A percentile compares a stretch with the other conserved stretches of the same genome.
phyloP scores from a whole-genome alignment of 2,888 invertebrate genomes.

The Meandrusa payeni region DNA sequence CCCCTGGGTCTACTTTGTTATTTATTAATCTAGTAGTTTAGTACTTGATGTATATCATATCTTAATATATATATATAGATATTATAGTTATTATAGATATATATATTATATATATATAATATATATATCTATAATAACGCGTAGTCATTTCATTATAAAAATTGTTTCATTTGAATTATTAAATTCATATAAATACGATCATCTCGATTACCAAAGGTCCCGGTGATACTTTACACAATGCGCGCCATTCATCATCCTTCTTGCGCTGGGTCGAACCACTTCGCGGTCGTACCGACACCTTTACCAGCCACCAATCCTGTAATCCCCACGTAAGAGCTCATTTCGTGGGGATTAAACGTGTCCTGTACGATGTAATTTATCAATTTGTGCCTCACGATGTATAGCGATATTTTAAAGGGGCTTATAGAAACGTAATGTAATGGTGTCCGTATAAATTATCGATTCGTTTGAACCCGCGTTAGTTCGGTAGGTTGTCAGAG shows the following conservation, averaged over 20 bases:
- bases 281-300: conserved; percentile 30
- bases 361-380: conserved; percentile 61
- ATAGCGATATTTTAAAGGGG: conserved; percentile 30
- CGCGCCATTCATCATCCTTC: conserved; percentile 10
- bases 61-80: too few relatives aligned
- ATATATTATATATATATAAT: too few relatives aligned
- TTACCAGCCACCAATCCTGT: conserved; percentile 33
- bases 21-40: too few relatives aligned
- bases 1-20: too few relatives aligned
- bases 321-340: conserved; percentile 61
- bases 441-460: conserved; percentile 21
- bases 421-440: conserved; percentile 28
- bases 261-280: conserved; percentile 7
- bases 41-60: too few relatives aligned
- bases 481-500: conserved; percentile 13
- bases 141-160: too few relatives aligned
- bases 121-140: too few relatives aligned
- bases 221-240: conserved; percentile 1
- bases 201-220: background rate
- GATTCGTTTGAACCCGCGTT: conserved; percentile 20
- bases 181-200: background rate
- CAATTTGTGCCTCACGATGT: conserved; percentile 47
- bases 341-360: conserved; percentile 62
- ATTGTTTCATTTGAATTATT: background rate
- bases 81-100: too few relatives aligned